Conservation (phyloP, 2,888 invertebrate genomes). For the Drosophila helvetica region DNA sequence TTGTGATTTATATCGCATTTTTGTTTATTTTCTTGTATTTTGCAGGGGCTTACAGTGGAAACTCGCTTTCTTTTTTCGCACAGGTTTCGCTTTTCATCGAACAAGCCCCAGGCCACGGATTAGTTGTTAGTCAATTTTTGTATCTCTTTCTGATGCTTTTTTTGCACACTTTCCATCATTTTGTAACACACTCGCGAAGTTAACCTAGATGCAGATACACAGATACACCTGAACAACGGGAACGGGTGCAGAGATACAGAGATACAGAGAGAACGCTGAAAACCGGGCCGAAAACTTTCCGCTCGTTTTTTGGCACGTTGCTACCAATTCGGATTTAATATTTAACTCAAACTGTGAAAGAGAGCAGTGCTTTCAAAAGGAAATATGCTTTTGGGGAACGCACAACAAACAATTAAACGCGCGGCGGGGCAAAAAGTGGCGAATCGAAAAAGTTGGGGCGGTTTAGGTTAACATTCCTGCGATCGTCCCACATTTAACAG, state of each 20-base stretch:
- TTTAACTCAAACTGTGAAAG: neutral
- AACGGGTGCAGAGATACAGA: constrained; percentile 35
- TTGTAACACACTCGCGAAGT: constrained; percentile 77
- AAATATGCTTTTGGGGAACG: neutral
- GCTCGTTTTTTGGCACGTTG: neutral
- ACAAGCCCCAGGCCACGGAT: constrained; percentile 35
- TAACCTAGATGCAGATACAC: constrained; percentile 60
- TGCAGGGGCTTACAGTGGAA: constrained; percentile 41
- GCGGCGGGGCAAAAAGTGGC: neutral
- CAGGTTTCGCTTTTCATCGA: constrained; percentile 61
- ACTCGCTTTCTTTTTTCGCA: constrained; percentile 69
- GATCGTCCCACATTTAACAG: neutral
- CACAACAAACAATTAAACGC: neutral
- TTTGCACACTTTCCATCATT: constrained; percentile 78
- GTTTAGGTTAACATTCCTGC: neutral
- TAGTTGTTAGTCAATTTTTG: constrained; percentile 50
- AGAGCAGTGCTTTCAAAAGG: neutral
- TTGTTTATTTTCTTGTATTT: constrained; percentile 11
- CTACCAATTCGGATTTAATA: neutral
- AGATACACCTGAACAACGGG: constrained; percentile 54
- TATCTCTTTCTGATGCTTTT: constrained; percentile 47
- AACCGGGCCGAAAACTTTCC: neutral
- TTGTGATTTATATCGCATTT: constrained; percentile 33
- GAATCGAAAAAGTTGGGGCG: neutral
- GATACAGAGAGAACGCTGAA: neutral